Conservation (phyloP, 37 sponge, comb jelly and placozoan species). For the Amphimedon queenslandica region DNA sequence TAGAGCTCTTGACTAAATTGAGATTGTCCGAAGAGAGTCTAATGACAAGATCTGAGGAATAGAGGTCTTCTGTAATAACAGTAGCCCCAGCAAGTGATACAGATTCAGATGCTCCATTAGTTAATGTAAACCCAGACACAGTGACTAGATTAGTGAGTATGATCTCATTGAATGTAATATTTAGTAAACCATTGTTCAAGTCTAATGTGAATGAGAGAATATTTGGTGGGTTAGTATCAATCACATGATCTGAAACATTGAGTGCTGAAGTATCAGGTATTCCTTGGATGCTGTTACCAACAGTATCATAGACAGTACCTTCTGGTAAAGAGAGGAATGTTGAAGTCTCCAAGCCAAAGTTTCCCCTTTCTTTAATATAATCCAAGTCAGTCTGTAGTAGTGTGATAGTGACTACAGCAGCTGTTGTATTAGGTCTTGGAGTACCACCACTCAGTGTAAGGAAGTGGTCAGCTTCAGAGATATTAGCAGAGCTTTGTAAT, state of each 20-base stretch:
- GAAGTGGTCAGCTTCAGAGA: background rate
- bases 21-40: slow-evolving; percentile 44
- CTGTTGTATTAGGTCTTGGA: slow-evolving; percentile 14
- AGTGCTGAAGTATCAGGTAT: slow-evolving; percentile 31
- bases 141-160: slow-evolving; percentile 40
- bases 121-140: slow-evolving; percentile 40
- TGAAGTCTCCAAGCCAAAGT: slow-evolving; percentile 37
- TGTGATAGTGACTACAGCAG: slow-evolving; percentile 40
- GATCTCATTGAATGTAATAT: slow-evolving; percentile 75
- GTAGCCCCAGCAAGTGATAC: slow-evolving; percentile 15
- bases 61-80: background rate
- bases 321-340: slow-evolving; percentile 48
- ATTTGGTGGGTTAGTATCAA: slow-evolving; percentile 68
- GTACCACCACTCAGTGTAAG: slow-evolving; percentile 42
- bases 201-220: slow-evolving; percentile 62
- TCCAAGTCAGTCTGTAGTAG: slow-evolving; percentile 55
- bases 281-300: slow-evolving; percentile 36
- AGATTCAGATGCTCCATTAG: slow-evolving; percentile 5
- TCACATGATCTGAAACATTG: slow-evolving; percentile 26
- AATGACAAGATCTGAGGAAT: slow-evolving; percentile 46
- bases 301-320: slow-evolving; percentile 61
- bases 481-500: slow-evolving; percentile 41
- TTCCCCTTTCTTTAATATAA: slow-evolving; percentile 31
- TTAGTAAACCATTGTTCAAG: slow-evolving; percentile 62
- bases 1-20: slow-evolving; percentile 55